phyloP scores from a whole-genome alignment of 2,888 invertebrate genomes.

The Melikaiella ostensackeni region DNA sequence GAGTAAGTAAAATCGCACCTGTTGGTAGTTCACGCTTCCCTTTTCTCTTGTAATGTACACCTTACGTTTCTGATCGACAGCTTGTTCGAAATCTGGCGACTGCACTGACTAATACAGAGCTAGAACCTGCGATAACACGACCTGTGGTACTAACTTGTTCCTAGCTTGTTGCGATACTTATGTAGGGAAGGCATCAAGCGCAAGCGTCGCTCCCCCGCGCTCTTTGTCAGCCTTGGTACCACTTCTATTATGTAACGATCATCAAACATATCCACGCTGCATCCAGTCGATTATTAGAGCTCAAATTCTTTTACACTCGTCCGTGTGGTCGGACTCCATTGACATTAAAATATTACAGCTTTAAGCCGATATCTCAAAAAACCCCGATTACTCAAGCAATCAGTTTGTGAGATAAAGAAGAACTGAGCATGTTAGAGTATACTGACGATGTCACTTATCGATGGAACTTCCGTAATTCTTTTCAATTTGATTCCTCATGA shows the following conservation, averaged over 20 bases:
- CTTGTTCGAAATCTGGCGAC: conserved; percentile 21
- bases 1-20: background rate
- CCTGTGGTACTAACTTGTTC: conserved; percentile 65
- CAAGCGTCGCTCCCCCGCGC: conserved; percentile 66
- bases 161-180: conserved; percentile 68
- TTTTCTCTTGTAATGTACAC: conserved; percentile 18
- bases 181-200: conserved; percentile 67
- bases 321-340: conserved; percentile 23
- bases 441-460: conserved; percentile 14
- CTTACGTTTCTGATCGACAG: conserved; percentile 48
- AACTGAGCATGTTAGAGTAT: background rate
- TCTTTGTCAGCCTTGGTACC: conserved; percentile 53
- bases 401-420: conserved; percentile 1
- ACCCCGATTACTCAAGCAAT: background rate
- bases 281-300: conserved; percentile 22
- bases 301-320: conserved; percentile 18
- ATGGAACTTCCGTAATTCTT: conserved; percentile 30
- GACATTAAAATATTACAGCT: conserved; percentile 15
- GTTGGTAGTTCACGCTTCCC: background rate
- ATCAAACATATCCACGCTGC: conserved; percentile 48
- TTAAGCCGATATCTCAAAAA: conserved; percentile 19
- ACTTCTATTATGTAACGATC: conserved; percentile 53
- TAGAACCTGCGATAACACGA: conserved; percentile 59
- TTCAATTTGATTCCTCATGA: conserved; percentile 13
- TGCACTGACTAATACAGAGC: conserved; percentile 49